Evolutionary conservation across 2,797 vertebrate genomes (phyloP).

Genomic region (Anabacerthia variegaticeps): DNA sequence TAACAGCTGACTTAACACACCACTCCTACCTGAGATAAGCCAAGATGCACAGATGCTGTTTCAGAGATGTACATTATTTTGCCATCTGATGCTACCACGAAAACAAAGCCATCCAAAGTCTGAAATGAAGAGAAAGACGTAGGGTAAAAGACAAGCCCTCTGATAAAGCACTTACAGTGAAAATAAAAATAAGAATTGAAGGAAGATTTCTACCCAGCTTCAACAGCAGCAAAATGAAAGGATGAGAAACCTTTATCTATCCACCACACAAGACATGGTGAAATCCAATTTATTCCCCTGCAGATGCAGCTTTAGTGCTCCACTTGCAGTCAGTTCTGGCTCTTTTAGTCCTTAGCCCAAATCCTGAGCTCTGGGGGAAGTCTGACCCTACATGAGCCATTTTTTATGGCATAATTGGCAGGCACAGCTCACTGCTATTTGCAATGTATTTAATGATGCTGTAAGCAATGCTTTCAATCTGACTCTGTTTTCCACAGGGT

Average conservation of each 20-base stretch:
- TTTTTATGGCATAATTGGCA: constrained; percentile 64
- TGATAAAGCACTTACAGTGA: neutral
- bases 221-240: neutral
- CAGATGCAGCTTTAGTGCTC: constrained; percentile 64
- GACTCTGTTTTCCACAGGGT: constrained; percentile 9
- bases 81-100: constrained; percentile 92
- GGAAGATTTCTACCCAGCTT: neutral
- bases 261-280: neutral
- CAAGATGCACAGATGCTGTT: constrained; percentile 93
- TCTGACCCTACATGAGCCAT: neutral
- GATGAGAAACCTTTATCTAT: neutral
- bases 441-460: constrained; percentile 21
- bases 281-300: constrained; percentile 18
- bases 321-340: neutral
- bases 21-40: constrained; percentile 91
- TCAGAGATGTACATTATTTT: constrained; percentile 99
- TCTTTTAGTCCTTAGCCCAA: constrained; percentile 67
- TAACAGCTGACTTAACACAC: neutral
- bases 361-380: constrained; percentile 59
- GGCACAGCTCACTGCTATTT: neutral
- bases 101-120: constrained; percentile 96
- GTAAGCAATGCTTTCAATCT: neutral
- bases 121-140: constrained; percentile 56
- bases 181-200: neutral
- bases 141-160: neutral